phyloP scores from a whole-genome alignment of 2,797 vertebrate genomes.

The Gobio occitaniae region DNA sequence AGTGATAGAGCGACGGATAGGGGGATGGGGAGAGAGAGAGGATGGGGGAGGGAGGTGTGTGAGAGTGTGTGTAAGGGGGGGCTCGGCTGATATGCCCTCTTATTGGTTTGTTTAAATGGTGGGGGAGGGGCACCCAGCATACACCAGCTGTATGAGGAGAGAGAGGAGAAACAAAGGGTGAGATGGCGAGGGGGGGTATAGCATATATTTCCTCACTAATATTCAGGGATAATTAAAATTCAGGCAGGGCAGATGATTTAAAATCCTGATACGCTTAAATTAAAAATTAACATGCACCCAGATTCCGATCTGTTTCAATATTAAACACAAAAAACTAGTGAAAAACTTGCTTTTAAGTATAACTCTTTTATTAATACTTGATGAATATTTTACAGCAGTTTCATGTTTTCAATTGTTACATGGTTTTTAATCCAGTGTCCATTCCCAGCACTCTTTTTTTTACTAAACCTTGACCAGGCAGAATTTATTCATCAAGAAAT shows the following conservation, averaged over 20 bases:
- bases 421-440: neutral
- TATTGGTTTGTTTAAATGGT: conserved; percentile 81
- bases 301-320: conserved; percentile 35
- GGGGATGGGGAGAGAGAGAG: conserved; percentile 72
- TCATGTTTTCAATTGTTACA: neutral
- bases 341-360: conserved; percentile 31
- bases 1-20: conserved; percentile 76
- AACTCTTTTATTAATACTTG: conserved; percentile 15
- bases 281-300: conserved; percentile 17
- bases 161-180: conserved; percentile 60
- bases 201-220: conserved; percentile 76
- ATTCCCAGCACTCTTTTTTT: neutral
- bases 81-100: conserved; percentile 74
- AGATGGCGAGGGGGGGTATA: neutral
- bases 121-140: conserved; percentile 78
- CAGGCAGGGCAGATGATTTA: conserved; percentile 71
- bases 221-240: conserved; percentile 81
- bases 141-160: conserved; percentile 80
- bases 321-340: conserved; percentile 11
- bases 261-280: conserved; percentile 49
- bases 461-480: conserved; percentile 18
- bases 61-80: conserved; percentile 47
- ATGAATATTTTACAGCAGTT: neutral
- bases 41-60: conserved; percentile 65
- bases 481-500: conserved; percentile 28